Percentiles rank a stretch among this genome's conserved stretches.
Evolutionary conservation across 2,113 vertebrate genomes (phyloP).

Genomic region (Otis tarda): DNA sequence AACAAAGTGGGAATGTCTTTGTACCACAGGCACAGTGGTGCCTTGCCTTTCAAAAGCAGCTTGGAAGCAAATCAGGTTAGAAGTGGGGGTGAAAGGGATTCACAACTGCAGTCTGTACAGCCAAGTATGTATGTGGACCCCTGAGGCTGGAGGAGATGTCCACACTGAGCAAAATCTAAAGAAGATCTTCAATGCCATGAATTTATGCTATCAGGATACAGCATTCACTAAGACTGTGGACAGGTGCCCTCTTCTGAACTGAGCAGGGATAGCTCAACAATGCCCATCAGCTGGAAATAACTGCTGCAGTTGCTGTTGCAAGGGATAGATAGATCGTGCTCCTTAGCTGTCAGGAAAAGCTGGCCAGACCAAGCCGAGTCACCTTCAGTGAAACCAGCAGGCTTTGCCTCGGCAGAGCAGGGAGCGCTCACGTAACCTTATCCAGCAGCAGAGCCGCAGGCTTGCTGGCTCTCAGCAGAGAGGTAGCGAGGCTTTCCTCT

Average conservation of each 20-base stretch:
- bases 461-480: not conserved
- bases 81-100: not conserved
- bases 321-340: not conserved
- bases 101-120: not conserved
- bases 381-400: not conserved
- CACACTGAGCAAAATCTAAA: not conserved
- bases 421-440: not conserved
- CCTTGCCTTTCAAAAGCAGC: not conserved
- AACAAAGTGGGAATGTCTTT: not conserved
- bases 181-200: not conserved
- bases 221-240: not conserved
- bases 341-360: not conserved
- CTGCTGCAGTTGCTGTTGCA: not conserved
- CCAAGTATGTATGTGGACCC: not conserved
- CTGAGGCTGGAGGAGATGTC: not conserved
- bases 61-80: not conserved
- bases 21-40: not conserved
- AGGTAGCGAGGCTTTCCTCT: not conserved
- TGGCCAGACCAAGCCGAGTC: not conserved
- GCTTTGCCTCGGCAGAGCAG: not conserved
- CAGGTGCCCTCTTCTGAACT: not conserved
- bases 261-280: not conserved
- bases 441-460: not conserved
- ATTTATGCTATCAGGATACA: not conserved
- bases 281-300: not conserved